Evolutionary conservation across 1,140 invertebrate genomes (phyloP), one percentile per base, ranked within the genome.

Genomic region (Sycophila sp.): DNA sequence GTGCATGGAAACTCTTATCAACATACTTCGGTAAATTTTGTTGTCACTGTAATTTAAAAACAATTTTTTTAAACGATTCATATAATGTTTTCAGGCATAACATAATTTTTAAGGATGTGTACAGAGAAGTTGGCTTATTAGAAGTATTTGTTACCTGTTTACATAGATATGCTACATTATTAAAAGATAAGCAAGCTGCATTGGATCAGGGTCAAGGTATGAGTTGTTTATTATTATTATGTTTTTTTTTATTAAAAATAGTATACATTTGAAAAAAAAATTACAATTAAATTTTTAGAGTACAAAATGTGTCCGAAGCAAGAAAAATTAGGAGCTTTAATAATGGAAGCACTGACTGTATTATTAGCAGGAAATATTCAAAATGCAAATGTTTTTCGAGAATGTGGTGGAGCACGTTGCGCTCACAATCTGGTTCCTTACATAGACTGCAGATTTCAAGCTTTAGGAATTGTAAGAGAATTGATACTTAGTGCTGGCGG

Each of bases 111-210:
- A 98, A 98, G 88, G 97, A 99, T 85, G 98, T 98, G 2, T 99
- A 96, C 83, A 89, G 98, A 75, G 98, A 99, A 87, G 96, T 99
- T 45, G 98, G 98, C 15, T 92, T 99, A 84, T 85, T 99, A 67
- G 98, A 99, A 89, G 96, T 98, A 7, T 94, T 99, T 81, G 95
- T 98, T 0, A 94, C 94, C n/a, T 97, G 95, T 86, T 87, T 98
- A 6, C 93, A 93, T 73, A 89, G 94, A 49, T 98, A 96, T 85
- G 92, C 93, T 8, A 91, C 91, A 10, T 88, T 94, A 56, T 83
- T 96, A 4, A 94, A 94, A 83, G 91, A 93, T 75, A 90, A 91
- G 77, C 88, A 90, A 78, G 83, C 80, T 73, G 86, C 83, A 45
- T 69, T 78, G 15, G 80, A 85, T 78, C 80, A 86, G 74, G 80